These are phyloP conservation scores for Tokudaia muenninki DNA, from an alignment of 2,797 vertebrate genomes.

Conservation along the genomic window DNA sequence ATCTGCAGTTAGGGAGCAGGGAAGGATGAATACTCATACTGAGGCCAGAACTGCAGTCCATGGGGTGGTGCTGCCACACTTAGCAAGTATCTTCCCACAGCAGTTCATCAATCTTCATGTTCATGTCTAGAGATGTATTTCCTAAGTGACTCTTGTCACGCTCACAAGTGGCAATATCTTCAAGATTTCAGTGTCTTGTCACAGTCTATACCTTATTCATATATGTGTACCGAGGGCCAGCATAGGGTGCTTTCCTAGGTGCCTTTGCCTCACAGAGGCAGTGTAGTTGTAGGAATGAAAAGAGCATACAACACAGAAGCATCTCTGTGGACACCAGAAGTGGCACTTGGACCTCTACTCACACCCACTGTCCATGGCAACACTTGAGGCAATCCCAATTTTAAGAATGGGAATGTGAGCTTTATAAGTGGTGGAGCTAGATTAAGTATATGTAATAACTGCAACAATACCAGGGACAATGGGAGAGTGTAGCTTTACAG, in stretches of 20 bases:
- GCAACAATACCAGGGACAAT: neutral
- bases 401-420: neutral
- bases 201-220: neutral
- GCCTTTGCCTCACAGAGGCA: neutral
- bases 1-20: neutral
- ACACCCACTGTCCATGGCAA: neutral
- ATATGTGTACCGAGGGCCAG: neutral
- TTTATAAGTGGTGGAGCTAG: neutral
- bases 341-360: neutral
- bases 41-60: neutral
- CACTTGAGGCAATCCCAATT: neutral
- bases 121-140: neutral
- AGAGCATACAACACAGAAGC: neutral
- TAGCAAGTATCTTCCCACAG: neutral
- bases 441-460: neutral
- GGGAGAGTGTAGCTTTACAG: neutral
- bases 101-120: neutral
- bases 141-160: neutral
- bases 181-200: neutral
- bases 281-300: neutral
- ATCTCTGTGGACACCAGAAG: neutral
- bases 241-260: neutral
- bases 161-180: neutral
- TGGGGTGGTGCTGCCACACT: neutral
- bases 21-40: neutral